Evolutionary conservation across 1,140 invertebrate genomes (phyloP).

Genomic region (Conopomorpha cramerella): DNA sequence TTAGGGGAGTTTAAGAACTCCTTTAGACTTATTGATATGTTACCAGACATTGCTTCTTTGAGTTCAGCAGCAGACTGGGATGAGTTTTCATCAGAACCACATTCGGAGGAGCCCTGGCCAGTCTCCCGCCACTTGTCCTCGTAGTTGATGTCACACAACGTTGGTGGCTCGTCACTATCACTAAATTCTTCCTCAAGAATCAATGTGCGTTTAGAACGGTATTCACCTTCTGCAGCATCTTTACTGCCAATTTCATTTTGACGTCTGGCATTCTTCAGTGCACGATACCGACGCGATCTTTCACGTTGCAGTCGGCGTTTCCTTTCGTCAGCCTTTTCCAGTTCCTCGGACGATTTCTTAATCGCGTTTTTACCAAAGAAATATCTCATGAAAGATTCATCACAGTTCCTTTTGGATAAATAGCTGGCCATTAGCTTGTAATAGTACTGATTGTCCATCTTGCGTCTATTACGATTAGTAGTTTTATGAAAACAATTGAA

Average conservation of each 20-base stretch:
- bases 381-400: constrained; percentile 53
- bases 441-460: constrained; percentile 51
- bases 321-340: constrained; percentile 42
- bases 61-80: constrained; percentile 33
- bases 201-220: constrained; percentile 20
- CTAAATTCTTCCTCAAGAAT: constrained; percentile 32
- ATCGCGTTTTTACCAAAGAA: constrained; percentile 47
- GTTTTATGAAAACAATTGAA: constrained; percentile 2
- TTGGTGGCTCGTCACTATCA: constrained; percentile 43
- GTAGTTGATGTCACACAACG: constrained; percentile 41
- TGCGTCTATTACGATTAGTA: constrained; percentile 6
- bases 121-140: constrained; percentile 40
- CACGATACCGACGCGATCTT: constrained; percentile 38
- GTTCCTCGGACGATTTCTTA: constrained; percentile 48
- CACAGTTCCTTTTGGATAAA: constrained; percentile 48
- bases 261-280: constrained; percentile 40
- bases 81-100: constrained; percentile 46
- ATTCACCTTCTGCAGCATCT: constrained; percentile 16
- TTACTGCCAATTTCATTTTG: constrained; percentile 31
- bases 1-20: constrained; percentile 43
- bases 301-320: constrained; percentile 43
- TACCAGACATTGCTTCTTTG: constrained; percentile 19
- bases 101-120: constrained; percentile 27
- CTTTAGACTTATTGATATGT: constrained; percentile 27
- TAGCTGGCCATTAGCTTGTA: constrained; percentile 53